phyloP scores from a whole-genome alignment of 2,888 invertebrate genomes.

The Monopis laevigella region DNA sequence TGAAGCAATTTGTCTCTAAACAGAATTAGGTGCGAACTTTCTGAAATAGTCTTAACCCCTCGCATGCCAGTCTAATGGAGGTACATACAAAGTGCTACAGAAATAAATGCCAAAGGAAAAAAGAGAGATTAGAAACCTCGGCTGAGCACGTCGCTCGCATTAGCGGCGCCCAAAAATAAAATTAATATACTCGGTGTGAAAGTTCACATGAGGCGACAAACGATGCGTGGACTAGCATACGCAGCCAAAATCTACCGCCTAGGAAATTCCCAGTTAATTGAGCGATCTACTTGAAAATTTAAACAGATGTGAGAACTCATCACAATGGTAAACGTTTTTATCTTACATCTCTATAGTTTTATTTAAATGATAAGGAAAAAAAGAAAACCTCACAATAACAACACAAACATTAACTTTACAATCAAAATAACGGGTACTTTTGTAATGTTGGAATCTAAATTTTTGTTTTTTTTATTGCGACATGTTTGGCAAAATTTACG shows the following conservation, averaged over 20 bases:
- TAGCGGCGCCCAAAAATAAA: conserved; percentile 52
- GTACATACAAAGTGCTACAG: conserved; percentile 47
- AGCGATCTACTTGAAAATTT: conserved; percentile 28
- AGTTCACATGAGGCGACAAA: conserved; percentile 51
- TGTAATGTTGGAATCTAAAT: too few relatives aligned
- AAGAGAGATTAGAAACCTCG: conserved; percentile 35
- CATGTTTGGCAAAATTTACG: conserved; percentile 65
- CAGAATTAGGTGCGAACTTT: conserved; percentile 14
- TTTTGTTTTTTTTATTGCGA: conserved; percentile 27
- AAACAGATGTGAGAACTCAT: conserved; percentile 29
- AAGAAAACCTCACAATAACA: too few relatives aligned
- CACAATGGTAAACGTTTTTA: not conserved
- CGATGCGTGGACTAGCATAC: conserved; percentile 26
- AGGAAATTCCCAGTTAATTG: conserved; percentile 37
- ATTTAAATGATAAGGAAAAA: too few relatives aligned
- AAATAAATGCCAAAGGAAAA: conserved; percentile 49
- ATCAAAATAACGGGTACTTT: too few relatives aligned
- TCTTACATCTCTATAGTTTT: conserved; percentile 11
- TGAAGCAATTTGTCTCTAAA: conserved; percentile 1
- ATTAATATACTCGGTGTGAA: conserved; percentile 54
- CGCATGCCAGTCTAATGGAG: conserved; percentile 45
- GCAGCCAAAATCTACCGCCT: conserved; percentile 20
- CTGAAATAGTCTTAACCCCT: conserved; percentile 37
- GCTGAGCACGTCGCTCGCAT: conserved; percentile 40
- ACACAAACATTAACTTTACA: too few relatives aligned